Conservation (phyloP, 64 coral and sea anemone genomes). For the Montipora sp. region DNA sequence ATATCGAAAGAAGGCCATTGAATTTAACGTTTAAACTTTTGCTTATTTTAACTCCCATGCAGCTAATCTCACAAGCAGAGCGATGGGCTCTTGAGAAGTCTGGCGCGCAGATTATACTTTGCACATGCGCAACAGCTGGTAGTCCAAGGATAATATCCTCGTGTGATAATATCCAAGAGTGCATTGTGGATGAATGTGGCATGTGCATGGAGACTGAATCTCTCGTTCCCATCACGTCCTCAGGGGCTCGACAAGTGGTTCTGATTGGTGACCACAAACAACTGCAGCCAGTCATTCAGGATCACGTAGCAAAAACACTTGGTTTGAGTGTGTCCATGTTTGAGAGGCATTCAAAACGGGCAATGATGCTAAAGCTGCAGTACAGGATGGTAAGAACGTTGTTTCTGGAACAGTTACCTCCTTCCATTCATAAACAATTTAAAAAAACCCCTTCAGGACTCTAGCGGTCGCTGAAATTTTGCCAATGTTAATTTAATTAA, state of each 20-base stretch:
- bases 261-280: conserved; percentile 97
- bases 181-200: conserved; percentile 94
- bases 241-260: conserved; percentile 75
- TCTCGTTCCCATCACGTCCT: conserved; percentile 83
- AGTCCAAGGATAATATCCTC: conserved; percentile 25
- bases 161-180: conserved; percentile 82
- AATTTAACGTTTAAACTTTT: too few relatives aligned
- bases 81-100: conserved; percentile 78
- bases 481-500: too few relatives aligned
- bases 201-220: conserved; percentile 94
- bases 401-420: background rate
- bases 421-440: too few relatives aligned
- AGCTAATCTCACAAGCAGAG: conserved; percentile 75
- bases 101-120: conserved; percentile 83
- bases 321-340: conserved; percentile 89
- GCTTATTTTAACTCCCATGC: background rate
- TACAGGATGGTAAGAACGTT: conserved; percentile 89
- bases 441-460: background rate
- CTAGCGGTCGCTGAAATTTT: too few relatives aligned
- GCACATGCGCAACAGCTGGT: conserved; percentile 76
- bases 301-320: conserved; percentile 65
- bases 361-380: conserved; percentile 81
- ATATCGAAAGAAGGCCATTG: too few relatives aligned
- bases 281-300: conserved; percentile 83
- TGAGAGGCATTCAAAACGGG: conserved; percentile 71